These are phyloP conservation scores for Chloropsis cyanopogon DNA, from an alignment of 2,113 vertebrate genomes.

Conservation along the genomic window DNA sequence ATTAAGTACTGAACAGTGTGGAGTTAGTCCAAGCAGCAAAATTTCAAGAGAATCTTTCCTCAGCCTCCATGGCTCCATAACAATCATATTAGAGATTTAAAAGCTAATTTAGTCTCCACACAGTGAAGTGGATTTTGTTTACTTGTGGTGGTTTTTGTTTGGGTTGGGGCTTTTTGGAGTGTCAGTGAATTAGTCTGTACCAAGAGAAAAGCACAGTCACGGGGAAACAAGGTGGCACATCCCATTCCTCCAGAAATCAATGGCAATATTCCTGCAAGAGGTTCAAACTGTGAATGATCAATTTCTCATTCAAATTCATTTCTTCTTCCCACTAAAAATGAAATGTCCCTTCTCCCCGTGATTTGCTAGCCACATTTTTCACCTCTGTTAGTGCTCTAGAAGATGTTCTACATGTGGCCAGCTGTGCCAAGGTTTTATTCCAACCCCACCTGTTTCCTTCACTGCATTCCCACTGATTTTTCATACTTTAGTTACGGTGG, in stretches of 20 bases:
- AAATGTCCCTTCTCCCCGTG: neutral
- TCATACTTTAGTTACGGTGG: neutral
- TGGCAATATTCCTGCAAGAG: neutral
- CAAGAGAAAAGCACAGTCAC: neutral
- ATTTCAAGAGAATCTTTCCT: neutral
- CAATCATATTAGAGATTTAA: neutral
- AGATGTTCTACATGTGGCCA: neutral
- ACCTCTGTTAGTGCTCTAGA: neutral
- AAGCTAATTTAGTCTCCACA: neutral
- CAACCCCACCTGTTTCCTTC: neutral
- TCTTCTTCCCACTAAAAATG: neutral
- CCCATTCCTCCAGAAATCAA: neutral
- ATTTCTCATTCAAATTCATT: neutral
- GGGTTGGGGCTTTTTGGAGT: neutral
- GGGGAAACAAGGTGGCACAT: neutral
- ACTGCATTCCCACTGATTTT: neutral
- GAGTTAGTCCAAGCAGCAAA: neutral
- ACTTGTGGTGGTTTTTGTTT: neutral
- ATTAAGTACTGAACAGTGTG: neutral
- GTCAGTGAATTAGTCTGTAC: neutral
- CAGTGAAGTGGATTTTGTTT: neutral
- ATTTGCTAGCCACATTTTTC: neutral
- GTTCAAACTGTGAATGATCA: neutral
- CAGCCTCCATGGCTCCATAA: neutral
- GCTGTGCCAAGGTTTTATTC: neutral